phyloP scores from a whole-genome alignment of 2,888 invertebrate genomes.

The Herminia tarsipennalis region DNA sequence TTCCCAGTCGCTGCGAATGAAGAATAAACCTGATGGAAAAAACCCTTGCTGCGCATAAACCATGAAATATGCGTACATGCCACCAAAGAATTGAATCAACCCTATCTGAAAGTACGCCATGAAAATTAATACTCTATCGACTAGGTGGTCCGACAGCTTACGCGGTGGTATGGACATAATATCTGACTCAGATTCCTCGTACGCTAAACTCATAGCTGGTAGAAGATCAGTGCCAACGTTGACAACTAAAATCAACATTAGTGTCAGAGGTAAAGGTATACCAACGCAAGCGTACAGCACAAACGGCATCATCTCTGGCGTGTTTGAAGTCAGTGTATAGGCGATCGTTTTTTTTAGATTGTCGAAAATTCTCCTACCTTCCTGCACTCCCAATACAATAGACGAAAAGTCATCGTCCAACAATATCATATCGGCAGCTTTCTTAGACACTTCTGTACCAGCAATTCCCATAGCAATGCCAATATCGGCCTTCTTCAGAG shows the following conservation, averaged over 20 bases:
- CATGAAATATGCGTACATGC: slow-evolving; percentile 92
- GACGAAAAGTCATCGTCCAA: slow-evolving; percentile 96
- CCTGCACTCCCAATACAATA: slow-evolving; percentile 93
- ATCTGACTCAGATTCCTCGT: slow-evolving; percentile 91
- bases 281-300: slow-evolving; percentile 89
- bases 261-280: slow-evolving; percentile 90
- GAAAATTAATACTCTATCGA: slow-evolving; percentile 87
- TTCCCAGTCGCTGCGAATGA: slow-evolving; percentile 91
- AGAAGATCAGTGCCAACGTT: slow-evolving; percentile 93
- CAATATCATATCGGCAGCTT: slow-evolving; percentile 96
- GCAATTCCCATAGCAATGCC: slow-evolving; percentile 93
- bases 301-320: slow-evolving; percentile 94
- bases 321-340: slow-evolving; percentile 93
- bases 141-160: slow-evolving; percentile 82
- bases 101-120: slow-evolving; percentile 95
- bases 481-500: slow-evolving; percentile 93
- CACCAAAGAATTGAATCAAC: slow-evolving; percentile 92
- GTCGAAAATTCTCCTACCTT: slow-evolving; percentile 93
- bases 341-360: slow-evolving; percentile 95
- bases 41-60: slow-evolving; percentile 93
- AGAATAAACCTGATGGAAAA: slow-evolving; percentile 87
- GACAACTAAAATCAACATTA: slow-evolving; percentile 87
- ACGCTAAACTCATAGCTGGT: slow-evolving; percentile 92
- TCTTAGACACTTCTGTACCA: slow-evolving; percentile 92
- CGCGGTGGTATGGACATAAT: slow-evolving; percentile 88